Conservation (phyloP, 2,113 vertebrate species). For the Crotalus horridus region DNA sequence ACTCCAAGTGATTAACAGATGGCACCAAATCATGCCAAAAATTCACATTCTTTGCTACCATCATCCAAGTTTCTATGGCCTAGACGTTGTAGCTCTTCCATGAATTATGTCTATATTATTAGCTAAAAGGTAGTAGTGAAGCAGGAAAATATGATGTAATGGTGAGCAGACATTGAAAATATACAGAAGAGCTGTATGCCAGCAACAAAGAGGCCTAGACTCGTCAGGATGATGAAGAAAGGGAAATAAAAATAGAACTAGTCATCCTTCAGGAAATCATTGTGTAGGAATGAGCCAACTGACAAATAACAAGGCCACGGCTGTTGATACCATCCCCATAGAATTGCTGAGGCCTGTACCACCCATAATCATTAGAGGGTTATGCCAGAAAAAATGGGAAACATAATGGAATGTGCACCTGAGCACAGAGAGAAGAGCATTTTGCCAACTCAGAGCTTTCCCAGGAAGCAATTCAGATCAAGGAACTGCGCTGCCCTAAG, state of each 20-base stretch:
- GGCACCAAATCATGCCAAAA: background rate
- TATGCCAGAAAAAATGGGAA: background rate
- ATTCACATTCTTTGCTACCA: background rate
- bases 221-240: background rate
- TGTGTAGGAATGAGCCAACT: background rate
- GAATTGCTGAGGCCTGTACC: background rate
- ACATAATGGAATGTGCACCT: background rate
- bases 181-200: background rate
- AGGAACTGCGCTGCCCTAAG: background rate
- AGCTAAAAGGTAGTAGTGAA: background rate
- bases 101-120: background rate
- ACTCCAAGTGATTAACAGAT: background rate
- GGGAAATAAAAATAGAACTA: background rate
- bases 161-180: background rate
- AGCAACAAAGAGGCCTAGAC: background rate
- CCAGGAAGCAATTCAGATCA: background rate
- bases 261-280: background rate
- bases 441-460: background rate
- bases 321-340: background rate
- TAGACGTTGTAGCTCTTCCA: background rate
- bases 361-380: background rate
- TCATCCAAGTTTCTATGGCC: background rate
- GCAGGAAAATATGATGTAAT: background rate
- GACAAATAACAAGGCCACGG: background rate
- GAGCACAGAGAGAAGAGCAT: background rate